phyloP scores from a whole-genome alignment of 2,113 vertebrate genomes.

The Potamarius usumacintae region DNA sequence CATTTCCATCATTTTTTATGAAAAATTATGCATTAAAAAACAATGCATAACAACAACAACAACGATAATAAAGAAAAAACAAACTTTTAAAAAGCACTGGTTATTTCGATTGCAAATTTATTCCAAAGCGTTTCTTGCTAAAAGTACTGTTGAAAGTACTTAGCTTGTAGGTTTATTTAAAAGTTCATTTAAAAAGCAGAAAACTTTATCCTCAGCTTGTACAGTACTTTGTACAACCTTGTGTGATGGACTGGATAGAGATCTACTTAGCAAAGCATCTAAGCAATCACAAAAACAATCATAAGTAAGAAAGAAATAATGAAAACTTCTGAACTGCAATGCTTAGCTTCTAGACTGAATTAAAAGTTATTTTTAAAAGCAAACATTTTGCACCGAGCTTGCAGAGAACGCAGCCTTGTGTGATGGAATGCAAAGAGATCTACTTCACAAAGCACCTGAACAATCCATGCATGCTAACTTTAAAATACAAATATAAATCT shows the following conservation, averaged over 20 bases:
- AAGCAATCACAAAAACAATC: not conserved
- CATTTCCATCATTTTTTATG: not conserved
- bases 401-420: not conserved
- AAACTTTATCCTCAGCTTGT: not conserved
- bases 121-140: not conserved
- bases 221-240: not conserved
- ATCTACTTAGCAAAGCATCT: not conserved
- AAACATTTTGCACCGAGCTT: not conserved
- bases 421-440: constrained; percentile 26
- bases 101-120: not conserved
- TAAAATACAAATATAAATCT: no score
- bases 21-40: not conserved
- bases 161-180: not conserved
- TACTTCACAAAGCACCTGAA: constrained; percentile 21
- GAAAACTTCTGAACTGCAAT: no score
- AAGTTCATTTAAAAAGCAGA: not conserved
- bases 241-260: not conserved
- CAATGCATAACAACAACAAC: not conserved
- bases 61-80: not conserved
- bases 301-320: no score
- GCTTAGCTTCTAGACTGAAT: not conserved
- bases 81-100: not conserved
- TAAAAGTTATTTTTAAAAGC: not conserved
- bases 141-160: not conserved
- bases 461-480: no score